Conservation (phyloP, 2,888 invertebrate species). For the Nyleta sp. region DNA sequence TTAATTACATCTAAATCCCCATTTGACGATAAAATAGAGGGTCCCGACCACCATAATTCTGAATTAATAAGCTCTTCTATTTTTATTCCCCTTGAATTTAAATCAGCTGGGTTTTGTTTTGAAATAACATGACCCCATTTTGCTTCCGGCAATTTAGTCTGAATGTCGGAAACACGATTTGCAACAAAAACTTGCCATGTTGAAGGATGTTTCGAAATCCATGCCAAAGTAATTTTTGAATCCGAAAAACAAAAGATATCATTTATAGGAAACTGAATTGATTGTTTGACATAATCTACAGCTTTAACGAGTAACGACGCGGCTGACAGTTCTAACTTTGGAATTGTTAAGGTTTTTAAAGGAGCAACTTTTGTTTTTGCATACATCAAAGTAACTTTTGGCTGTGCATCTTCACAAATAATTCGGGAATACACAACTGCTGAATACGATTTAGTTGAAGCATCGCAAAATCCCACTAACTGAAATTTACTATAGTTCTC, state of each 20-base stretch:
- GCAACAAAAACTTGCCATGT: slow-evolving; percentile 1
- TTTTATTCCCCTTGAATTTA: background rate
- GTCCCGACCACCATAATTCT: background rate
- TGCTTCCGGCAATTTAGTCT: background rate
- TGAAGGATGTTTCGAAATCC: slow-evolving; percentile 5
- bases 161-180: slow-evolving; percentile 6
- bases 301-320: background rate
- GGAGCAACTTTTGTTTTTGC: slow-evolving; percentile 4
- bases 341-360: background rate
- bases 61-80: background rate
- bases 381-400: too few relatives aligned
- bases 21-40: too few relatives aligned
- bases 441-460: background rate
- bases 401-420: background rate
- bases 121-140: background rate
- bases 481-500: background rate
- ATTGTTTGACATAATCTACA: background rate
- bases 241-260: slow-evolving; percentile 1
- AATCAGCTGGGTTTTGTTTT: background rate
- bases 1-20: too few relatives aligned
- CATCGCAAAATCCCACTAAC: slow-evolving; percentile 1
- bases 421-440: background rate
- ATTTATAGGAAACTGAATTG: background rate
- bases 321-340: background rate
- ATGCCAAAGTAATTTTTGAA: slow-evolving; percentile 8